Percentiles rank a stretch among this genome's conserved stretches.
Conservation (phyloP, 1,140 invertebrate species). For the Amyelois transitella region DNA sequence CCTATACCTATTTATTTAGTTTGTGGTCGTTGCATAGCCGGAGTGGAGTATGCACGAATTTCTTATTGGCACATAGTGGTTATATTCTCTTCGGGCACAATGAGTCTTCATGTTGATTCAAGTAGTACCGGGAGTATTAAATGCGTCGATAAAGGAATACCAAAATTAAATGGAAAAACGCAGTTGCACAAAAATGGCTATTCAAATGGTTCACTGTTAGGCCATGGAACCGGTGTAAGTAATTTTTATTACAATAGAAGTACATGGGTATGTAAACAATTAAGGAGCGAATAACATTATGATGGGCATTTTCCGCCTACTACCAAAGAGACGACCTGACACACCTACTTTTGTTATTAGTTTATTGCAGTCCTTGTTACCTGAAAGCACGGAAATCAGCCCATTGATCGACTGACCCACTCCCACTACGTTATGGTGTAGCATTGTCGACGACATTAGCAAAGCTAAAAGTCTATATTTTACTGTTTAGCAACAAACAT, state of each 20-base stretch:
- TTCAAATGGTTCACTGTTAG: constrained; percentile 21
- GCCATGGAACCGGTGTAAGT: constrained; percentile 44
- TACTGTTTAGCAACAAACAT: no score
- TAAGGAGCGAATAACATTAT: no score
- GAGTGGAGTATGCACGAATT: no score
- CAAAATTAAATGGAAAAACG: constrained; percentile 40
- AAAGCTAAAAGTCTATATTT: no score
- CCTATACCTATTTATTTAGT: no score
- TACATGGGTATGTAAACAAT: no score
- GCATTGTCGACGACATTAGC: no score
- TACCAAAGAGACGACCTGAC: not conserved
- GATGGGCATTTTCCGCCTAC: not conserved
- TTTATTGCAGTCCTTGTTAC: not conserved
- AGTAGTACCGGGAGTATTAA: constrained; percentile 18
- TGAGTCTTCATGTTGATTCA: constrained; percentile 22
- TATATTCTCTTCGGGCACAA: no score
- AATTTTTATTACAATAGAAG: constrained; percentile 16
- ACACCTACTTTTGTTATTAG: not conserved
- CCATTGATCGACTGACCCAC: no score
- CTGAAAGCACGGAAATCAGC: not conserved
- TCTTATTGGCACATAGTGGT: no score
- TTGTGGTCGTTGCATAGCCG: no score
- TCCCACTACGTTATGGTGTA: no score
- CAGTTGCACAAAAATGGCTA: constrained; percentile 37
- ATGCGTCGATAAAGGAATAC: constrained; percentile 29